Evolutionary conservation across 2,888 invertebrate genomes (phyloP), one percentile per base, ranked within the genome.

Genomic region (Protodeltote pygarga): DNA sequence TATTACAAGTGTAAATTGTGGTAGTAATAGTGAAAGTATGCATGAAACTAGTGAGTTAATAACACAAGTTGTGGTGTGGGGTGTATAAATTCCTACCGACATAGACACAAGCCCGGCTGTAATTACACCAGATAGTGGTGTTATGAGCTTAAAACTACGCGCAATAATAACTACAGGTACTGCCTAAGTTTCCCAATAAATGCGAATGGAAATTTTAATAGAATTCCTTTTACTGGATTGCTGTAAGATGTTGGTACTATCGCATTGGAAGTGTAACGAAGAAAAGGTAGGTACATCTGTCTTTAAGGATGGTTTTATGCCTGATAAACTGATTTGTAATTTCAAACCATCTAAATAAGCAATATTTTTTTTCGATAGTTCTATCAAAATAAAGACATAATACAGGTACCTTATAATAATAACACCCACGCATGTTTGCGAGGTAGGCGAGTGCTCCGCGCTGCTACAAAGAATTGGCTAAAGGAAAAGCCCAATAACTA

Each of bases 71-170:
- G 74, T 77, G 75, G 73, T 67, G 71, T 62, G 72, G 71, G 67
- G 77, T 76, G 79, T 80, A 82, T 79, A 82, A 85, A 87, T 87
- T 82, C 79, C 80, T 52, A 55, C 71, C 70, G 71, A 76, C 74
- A 58, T 51, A 51, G 53, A 54, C 54, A 62, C 70, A 57, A 69
- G 49, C 66, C 53, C 71, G 71, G 73, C 68, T 77, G 79, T 89
- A 87, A 90, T 89, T 89, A 89, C 84, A 79, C 75, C 74, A 75
- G 82, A 85, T 84, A 78, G 81, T 81, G 75, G 74, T 76, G 74
- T 79, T 77, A 81, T 85, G 79, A 78, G 55, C 59, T 52, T 59
- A 80, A 75, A 57, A 66, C 63, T 48, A 51, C 52, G 27, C 19
- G 49, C 49, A 54, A 49, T 58, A 66, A 63, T 66, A 63, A 51